Conservation (phyloP, 1,140 invertebrate genomes). For the Pogonomyrmex californicus region DNA sequence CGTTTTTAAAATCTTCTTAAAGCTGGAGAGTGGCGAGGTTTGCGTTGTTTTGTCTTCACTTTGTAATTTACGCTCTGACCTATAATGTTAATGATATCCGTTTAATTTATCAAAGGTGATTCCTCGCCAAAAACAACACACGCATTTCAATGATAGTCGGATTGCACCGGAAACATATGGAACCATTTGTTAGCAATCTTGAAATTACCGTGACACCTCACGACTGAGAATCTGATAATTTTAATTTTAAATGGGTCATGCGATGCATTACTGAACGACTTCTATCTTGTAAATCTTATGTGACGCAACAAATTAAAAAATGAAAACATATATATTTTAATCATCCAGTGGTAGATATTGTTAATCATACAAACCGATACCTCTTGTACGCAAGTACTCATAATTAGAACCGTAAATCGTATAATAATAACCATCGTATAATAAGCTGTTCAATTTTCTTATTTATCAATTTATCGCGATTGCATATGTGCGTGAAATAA, state of each 20-base stretch:
- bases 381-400: slow-evolving; percentile 20
- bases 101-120: slow-evolving; percentile 60
- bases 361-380: slow-evolving; percentile 55
- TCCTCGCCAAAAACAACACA: slow-evolving; percentile 45
- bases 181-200: background rate
- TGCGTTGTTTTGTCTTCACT: slow-evolving; percentile 51
- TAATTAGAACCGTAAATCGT: slow-evolving; percentile 42
- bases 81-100: slow-evolving; percentile 57
- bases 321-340: slow-evolving; percentile 27
- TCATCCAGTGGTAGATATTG: slow-evolving; percentile 14
- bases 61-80: slow-evolving; percentile 59
- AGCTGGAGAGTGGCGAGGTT: background rate
- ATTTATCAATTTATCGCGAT: slow-evolving; percentile 1
- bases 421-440: slow-evolving; percentile 21
- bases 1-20: slow-evolving; percentile 6
- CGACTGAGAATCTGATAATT: slow-evolving; percentile 35
- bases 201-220: background rate
- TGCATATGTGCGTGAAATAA: background rate
- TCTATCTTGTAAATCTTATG: slow-evolving; percentile 2
- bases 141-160: slow-evolving; percentile 7
- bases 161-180: slow-evolving; percentile 20
- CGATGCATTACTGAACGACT: background rate
- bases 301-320: slow-evolving; percentile 47
- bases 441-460: slow-evolving; percentile 17
- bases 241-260: background rate